A percentile compares a stretch with the other conserved stretches of the same genome.
These are phyloP conservation scores for Lasioglossum morio DNA, from an alignment of 2,888 invertebrate genomes.

Conservation along the genomic window DNA sequence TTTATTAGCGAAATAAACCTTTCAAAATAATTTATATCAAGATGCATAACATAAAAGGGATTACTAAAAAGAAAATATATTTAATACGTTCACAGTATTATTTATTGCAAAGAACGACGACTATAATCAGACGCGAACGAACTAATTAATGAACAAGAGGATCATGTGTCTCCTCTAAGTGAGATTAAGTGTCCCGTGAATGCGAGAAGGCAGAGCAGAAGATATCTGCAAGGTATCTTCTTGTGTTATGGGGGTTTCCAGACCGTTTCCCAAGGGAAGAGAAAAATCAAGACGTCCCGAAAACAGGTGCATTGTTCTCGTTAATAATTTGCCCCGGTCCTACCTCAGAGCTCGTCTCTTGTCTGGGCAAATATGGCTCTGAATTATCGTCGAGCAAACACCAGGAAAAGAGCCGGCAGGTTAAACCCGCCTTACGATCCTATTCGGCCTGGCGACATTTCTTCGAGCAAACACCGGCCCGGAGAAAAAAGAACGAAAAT, in stretches of 20 bases:
- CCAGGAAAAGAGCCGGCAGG: slow-evolving; percentile 51
- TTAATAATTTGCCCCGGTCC: slow-evolving; percentile 59
- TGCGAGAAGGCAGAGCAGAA: not conserved
- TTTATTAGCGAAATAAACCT: not conserved
- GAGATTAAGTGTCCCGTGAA: not conserved
- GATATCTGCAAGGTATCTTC: not conserved
- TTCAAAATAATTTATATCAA: not conserved
- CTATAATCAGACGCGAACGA: not conserved
- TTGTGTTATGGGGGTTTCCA: not conserved
- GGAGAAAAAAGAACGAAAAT: slow-evolving; percentile 54
- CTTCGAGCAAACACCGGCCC: slow-evolving; percentile 59
- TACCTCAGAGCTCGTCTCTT: slow-evolving; percentile 53
- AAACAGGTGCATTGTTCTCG: slow-evolving; percentile 59
- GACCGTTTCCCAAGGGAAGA: not conserved
- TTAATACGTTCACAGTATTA: too few relatives aligned
- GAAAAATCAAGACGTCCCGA: slow-evolving; percentile 38
- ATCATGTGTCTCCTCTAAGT: not conserved
- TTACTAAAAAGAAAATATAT: too few relatives aligned
- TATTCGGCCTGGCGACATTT: slow-evolving; percentile 54
- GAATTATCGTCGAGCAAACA: slow-evolving; percentile 69
- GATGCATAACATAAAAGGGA: too few relatives aligned
- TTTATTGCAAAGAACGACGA: not conserved
- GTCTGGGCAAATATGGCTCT: slow-evolving; percentile 69
- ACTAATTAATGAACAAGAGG: not conserved
- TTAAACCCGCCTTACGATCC: slow-evolving; percentile 56